phyloP scores from a whole-genome alignment of 2,113 vertebrate species.

The Solea senegalensis region DNA sequence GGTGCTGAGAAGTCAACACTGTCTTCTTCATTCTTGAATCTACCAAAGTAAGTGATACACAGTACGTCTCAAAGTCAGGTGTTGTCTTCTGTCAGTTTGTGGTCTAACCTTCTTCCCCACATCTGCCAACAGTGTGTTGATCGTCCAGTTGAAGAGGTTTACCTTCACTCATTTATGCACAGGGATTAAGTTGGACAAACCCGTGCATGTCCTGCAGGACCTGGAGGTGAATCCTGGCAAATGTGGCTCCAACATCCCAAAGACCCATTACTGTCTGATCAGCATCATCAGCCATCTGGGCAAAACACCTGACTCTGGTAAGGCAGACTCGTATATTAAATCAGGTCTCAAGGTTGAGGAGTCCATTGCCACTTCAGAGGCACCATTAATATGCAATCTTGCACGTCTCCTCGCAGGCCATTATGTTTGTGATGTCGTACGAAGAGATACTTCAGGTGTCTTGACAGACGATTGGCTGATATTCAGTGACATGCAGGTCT shows the following conservation, averaged over 20 bases:
- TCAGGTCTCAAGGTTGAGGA: no score
- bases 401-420: background rate
- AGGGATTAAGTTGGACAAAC: background rate
- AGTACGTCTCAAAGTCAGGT: no score
- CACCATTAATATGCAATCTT: no score
- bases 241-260: background rate
- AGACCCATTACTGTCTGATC: background rate
- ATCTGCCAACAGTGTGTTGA: background rate
- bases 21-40: background rate
- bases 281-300: slow-evolving; percentile 14
- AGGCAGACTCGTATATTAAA: no score
- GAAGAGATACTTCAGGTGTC: background rate
- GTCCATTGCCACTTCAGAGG: no score
- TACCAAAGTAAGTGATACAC: background rate
- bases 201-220: background rate
- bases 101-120: no score
- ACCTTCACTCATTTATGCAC: background rate
- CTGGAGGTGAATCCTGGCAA: background rate
- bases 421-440: background rate
- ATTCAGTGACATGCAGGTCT: background rate
- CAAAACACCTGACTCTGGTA: background rate
- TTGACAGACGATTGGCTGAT: background rate
- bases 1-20: background rate
- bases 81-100: no score
- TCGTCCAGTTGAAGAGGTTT: slow-evolving; percentile 18